Base-by-base conservation (phyloP, 2,113 vertebrate genomes). In the Pimephales promelas region DNA sequence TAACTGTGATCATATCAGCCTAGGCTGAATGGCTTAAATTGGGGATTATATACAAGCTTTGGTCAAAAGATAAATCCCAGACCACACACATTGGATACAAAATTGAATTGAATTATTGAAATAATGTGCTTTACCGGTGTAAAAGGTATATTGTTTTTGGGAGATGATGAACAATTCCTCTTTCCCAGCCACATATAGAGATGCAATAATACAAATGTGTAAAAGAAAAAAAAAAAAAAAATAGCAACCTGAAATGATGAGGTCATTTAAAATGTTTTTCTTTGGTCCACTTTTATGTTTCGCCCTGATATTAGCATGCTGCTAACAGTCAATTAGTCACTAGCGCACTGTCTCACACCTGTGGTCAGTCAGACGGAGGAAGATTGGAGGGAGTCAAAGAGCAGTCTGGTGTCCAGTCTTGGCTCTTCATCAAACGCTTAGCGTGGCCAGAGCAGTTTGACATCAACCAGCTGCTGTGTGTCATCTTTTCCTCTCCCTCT, bases 381-480 rank as follows among this genome's bases (percentile, higher is more conserved):
- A 73, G 56, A 81, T 71, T 26, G 72, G 47, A 77, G 61, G 52
- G 72, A 74, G 64, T 87, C 70, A 80, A 73, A 74, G 71, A 85
- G 61, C 77, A 75, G 76, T 70, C 77, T 77, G 76, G 52, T 83
- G 87, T 81, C 81, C 85, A 83, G 61, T 79, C 49, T 75, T 87
- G 85, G 87, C 80, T 64, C 61, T 62, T 80, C 83, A 83, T 87
- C 87, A 88, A 82, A 88, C 78, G 14, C 73, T 68, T 64, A 79
- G 79, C 81, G 28, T 82, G 71, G 64, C 75, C 82, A 82, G 78
- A 70, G n/a, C 52, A 73, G 66, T 78, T 34, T 73, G 86, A 82
- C 83, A 83, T 28, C 76, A 34, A 28, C 79, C 88, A 83, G 81
- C 83, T 88, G 87, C 68, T 76, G 71, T 31, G 24, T 81, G 83